A percentile compares a stretch with the other conserved stretches of the same genome.
These are phyloP conservation scores for Crenichthys baileyi DNA, from an alignment of 2,797 vertebrate genomes.

Conservation along the genomic window DNA sequence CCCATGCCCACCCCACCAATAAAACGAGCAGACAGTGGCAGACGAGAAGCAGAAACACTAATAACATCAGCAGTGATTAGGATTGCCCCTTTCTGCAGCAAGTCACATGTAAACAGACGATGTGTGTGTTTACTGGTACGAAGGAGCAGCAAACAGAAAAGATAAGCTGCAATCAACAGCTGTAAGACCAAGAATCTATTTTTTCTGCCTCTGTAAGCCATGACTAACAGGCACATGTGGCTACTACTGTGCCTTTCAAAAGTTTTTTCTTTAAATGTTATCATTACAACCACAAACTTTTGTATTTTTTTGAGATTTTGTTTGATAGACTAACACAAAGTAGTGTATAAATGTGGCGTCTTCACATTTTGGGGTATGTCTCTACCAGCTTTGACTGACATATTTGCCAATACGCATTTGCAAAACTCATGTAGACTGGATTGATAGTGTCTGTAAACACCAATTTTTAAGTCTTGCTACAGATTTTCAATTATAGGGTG, in stretches of 20 bases:
- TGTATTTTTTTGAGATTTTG: background rate
- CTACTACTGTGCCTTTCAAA: background rate
- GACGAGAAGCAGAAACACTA: slow-evolving; percentile 35
- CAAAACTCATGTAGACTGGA: background rate
- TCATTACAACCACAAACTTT: too few relatives aligned
- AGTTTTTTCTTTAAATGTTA: background rate
- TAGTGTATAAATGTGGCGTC: background rate
- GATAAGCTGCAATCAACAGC: slow-evolving; percentile 34
- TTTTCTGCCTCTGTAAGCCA: slow-evolving; percentile 26
- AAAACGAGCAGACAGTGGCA: background rate
- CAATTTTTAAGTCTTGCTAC: background rate
- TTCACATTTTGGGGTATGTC: background rate
- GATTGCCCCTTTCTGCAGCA: slow-evolving; percentile 16
- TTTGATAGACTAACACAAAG: background rate
- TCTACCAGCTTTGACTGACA: background rate
- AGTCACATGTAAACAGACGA: slow-evolving; percentile 42
- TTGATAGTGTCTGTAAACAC: background rate
- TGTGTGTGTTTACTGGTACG: slow-evolving; percentile 24
- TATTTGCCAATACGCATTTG: background rate
- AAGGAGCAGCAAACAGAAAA: slow-evolving; percentile 4
- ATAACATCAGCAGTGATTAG: background rate
- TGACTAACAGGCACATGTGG: slow-evolving; percentile 22
- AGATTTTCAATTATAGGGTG: too few relatives aligned
- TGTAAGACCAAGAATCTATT: background rate
- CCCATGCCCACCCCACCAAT: background rate